phyloP scores from a whole-genome alignment of 2,888 invertebrate genomes.

The Drosophila anomalata region DNA sequence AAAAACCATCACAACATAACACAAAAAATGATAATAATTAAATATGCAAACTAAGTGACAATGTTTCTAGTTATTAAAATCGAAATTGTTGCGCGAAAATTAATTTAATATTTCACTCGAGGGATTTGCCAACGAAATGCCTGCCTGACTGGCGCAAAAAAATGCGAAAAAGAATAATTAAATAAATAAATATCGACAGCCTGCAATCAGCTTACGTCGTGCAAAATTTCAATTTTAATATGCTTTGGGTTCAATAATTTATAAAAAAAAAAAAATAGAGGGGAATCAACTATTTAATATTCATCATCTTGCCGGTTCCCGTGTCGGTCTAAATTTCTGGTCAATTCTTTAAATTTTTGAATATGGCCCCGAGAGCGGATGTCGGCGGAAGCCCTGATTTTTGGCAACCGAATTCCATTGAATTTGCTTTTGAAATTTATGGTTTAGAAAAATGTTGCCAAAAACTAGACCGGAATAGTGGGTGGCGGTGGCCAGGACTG shows the following conservation, averaged over 20 bases:
- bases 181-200: conserved; percentile 36
- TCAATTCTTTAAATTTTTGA: conserved; percentile 43
- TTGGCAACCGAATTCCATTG: conserved; percentile 72
- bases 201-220: conserved; percentile 47
- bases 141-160: not conserved
- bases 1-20: not conserved
- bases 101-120: conserved; percentile 46
- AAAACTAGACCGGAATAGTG: conserved; percentile 56
- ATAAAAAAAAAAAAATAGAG: conserved; percentile 9
- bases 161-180: conserved; percentile 22
- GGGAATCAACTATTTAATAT: conserved; percentile 19
- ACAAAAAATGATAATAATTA: conserved; percentile 30
- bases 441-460: conserved; percentile 70
- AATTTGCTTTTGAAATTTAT: conserved; percentile 70
- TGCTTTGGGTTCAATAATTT: conserved; percentile 32
- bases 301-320: conserved; percentile 6
- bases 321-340: conserved; percentile 26
- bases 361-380: conserved; percentile 17
- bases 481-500: conserved; percentile 15
- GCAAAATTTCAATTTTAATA: conserved; percentile 38
- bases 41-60: conserved; percentile 51
- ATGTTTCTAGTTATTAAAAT: conserved; percentile 49
- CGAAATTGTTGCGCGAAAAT: conserved; percentile 48
- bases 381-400: conserved; percentile 58
- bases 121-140: conserved; percentile 35